Percentiles rank a stretch among this genome's conserved stretches.
These are phyloP conservation scores for Helarctos malayanus DNA, from an alignment of 2,797 vertebrate species.

Conservation along the genomic window DNA sequence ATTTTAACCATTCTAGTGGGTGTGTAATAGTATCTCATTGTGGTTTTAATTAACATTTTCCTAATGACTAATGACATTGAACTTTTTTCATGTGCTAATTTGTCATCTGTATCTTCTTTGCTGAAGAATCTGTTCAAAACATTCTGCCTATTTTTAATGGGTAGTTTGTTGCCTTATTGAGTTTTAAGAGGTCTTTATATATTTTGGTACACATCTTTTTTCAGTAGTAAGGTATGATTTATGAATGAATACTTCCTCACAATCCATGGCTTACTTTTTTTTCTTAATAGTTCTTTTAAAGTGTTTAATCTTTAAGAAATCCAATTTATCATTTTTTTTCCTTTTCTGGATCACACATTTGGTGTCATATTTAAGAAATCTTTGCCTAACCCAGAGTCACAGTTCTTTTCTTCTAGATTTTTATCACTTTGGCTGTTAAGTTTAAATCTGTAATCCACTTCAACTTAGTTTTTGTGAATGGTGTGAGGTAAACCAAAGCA, in stretches of 20 bases:
- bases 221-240: background rate
- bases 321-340: background rate
- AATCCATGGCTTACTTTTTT: background rate
- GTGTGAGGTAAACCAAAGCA: background rate
- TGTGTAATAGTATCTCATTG: background rate
- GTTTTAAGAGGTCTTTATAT: constrained; percentile 22
- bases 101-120: constrained; percentile 23
- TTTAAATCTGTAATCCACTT: constrained; percentile 14
- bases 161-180: background rate
- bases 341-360: background rate
- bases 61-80: background rate
- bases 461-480: background rate
- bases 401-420: constrained; percentile 15
- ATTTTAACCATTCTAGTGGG: background rate
- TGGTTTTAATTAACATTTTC: constrained; percentile 54
- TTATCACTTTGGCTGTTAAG: background rate
- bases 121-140: background rate
- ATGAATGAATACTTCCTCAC: background rate
- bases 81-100: background rate
- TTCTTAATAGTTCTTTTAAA: background rate
- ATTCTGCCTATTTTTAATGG: background rate
- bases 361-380: background rate
- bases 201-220: background rate
- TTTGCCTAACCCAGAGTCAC: background rate
- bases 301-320: constrained; percentile 34